A percentile compares a stretch with the other conserved stretches of the same genome.
These are phyloP conservation scores for Leptinotarsa tumamoca DNA, from an alignment of 2,888 invertebrate genomes.

Conservation along the genomic window DNA sequence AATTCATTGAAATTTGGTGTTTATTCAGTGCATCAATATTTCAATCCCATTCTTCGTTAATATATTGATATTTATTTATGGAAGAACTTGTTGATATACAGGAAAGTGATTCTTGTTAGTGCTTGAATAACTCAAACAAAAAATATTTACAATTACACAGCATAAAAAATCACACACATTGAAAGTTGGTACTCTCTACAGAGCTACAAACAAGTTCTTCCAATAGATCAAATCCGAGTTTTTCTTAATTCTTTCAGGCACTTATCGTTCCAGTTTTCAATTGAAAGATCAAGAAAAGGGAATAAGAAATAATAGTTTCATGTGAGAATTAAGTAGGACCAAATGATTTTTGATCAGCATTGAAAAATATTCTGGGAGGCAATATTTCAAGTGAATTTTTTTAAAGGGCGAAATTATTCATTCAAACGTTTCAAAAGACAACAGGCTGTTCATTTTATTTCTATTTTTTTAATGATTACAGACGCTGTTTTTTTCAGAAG, in stretches of 20 bases:
- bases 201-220: background rate
- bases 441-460: background rate
- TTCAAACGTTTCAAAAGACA: background rate
- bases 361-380: background rate
- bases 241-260: background rate
- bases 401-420: background rate
- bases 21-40: conserved; percentile 10
- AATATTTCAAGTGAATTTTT: background rate
- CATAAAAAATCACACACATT: no score
- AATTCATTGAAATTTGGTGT: conserved; percentile 8
- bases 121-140: no score
- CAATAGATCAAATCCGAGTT: conserved; percentile 1
- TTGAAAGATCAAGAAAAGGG: background rate
- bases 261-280: conserved; percentile 5
- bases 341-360: background rate
- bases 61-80: background rate
- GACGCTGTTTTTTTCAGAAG: no score
- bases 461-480: no score
- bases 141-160: no score
- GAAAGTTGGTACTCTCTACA: background rate
- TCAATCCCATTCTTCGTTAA: background rate
- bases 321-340: background rate
- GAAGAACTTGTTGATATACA: background rate
- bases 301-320: background rate
- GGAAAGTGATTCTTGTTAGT: no score